A percentile compares a stretch with the other conserved stretches of the same genome.
These are phyloP conservation scores for Selene dorsalis DNA, from an alignment of 2,797 vertebrate species.

Conservation along the genomic window DNA sequence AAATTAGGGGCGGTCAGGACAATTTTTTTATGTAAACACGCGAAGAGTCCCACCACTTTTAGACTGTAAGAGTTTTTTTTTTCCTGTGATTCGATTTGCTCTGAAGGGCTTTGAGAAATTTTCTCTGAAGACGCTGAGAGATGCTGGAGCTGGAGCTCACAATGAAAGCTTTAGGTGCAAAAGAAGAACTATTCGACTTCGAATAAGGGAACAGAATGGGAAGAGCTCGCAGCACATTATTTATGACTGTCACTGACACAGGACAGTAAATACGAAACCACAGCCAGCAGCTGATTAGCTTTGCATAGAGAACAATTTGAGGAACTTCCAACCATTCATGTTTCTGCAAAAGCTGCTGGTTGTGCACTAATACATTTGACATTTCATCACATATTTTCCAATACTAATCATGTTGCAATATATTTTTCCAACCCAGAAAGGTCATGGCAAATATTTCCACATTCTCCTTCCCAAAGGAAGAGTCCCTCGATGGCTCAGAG, in stretches of 20 bases:
- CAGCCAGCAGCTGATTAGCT: background rate
- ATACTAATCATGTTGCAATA: background rate
- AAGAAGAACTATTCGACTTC: background rate
- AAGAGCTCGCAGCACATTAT: background rate
- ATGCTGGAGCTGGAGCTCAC: background rate
- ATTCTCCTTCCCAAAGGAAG: background rate
- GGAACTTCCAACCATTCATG: background rate
- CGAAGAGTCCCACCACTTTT: background rate
- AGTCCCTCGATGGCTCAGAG: background rate
- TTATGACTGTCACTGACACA: background rate
- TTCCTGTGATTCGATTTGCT: background rate
- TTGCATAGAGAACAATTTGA: background rate
- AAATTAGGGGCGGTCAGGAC: constrained; percentile 15
- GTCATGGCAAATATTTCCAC: constrained; percentile 25
- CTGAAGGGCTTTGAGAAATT: constrained; percentile 13
- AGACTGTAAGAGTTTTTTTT: background rate
- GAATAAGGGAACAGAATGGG: background rate
- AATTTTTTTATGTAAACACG: constrained; percentile 43
- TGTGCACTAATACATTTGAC: background rate
- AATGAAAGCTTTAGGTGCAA: background rate
- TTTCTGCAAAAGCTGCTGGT: constrained; percentile 2
- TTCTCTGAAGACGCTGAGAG: background rate
- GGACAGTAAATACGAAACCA: background rate
- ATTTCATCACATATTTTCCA: constrained; percentile 14
- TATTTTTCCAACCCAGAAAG: constrained; percentile 11